These are phyloP conservation scores for Apaloderma vittatum DNA, from an alignment of 2,113 vertebrate genomes.

Conservation along the genomic window DNA sequence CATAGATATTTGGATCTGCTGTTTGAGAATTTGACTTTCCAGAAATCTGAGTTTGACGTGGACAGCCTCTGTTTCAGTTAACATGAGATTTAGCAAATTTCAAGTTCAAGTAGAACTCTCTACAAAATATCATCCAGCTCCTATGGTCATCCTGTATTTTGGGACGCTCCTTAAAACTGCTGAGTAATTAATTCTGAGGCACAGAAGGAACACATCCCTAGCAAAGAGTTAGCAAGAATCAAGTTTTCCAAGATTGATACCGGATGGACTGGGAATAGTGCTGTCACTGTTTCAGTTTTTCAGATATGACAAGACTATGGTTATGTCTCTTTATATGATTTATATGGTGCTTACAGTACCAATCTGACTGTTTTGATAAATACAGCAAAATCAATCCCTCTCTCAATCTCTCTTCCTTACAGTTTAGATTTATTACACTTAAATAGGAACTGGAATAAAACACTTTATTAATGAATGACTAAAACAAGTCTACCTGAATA, in stretches of 20 bases:
- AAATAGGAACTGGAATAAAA: background rate
- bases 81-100: background rate
- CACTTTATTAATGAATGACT: background rate
- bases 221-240: background rate
- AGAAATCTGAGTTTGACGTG: background rate
- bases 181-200: background rate
- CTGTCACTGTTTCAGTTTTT: background rate
- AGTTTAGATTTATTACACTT: background rate
- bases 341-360: background rate
- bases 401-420: background rate
- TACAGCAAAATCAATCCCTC: constrained; percentile 15
- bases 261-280: background rate
- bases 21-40: background rate
- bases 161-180: background rate
- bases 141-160: background rate
- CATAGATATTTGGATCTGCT: background rate
- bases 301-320: background rate
- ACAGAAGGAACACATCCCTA: background rate
- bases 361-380: constrained; percentile 11
- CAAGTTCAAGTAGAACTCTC: background rate
- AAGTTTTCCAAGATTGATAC: background rate
- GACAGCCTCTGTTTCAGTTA: background rate
- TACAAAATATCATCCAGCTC: background rate
- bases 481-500: background rate
- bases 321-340: background rate